A percentile compares a stretch with the other conserved stretches of the same genome.
Evolutionary conservation across 2,888 invertebrate species (phyloP).

Genomic region (Trissoscelio sp.): DNA sequence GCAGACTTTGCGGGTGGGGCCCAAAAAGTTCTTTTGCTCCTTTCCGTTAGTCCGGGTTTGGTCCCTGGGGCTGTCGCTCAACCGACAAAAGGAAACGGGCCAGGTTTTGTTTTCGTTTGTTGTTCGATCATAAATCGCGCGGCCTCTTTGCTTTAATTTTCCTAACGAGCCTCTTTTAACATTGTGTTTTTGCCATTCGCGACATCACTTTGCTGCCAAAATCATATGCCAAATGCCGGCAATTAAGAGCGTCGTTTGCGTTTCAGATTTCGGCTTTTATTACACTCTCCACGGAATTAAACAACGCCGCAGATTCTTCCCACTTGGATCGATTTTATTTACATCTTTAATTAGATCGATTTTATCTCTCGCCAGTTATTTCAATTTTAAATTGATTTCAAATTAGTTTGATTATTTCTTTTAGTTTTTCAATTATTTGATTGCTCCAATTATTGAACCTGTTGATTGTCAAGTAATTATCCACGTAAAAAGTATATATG

Average conservation of each 20-base stretch:
- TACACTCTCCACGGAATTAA: too few species aligned
- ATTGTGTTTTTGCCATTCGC: conserved; percentile 50
- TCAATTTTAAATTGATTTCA: too few species aligned
- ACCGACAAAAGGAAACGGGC: conserved; percentile 60
- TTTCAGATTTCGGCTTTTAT: conserved; percentile 1
- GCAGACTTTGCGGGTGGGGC: too few species aligned
- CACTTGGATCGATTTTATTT: too few species aligned
- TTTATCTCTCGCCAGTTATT: too few species aligned
- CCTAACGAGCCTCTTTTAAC: conserved; percentile 65
- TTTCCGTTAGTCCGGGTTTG: conserved; percentile 21
- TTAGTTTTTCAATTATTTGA: too few species aligned
- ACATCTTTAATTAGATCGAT: too few species aligned
- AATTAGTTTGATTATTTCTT: too few species aligned
- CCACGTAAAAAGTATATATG: too few species aligned
- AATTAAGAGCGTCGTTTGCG: conserved; percentile 33
- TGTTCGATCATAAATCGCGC: conserved; percentile 63
- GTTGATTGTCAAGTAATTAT: too few species aligned
- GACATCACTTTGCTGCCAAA: conserved; percentile 43
- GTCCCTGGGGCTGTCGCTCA: conserved; percentile 55
- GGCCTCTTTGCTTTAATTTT: conserved; percentile 54
- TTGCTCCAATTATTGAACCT: too few species aligned
- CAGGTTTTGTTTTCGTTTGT: conserved; percentile 67
- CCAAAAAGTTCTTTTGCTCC: background rate
- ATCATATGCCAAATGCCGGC: conserved; percentile 49
- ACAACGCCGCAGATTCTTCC: too few species aligned